Evolutionary conservation across 2,888 invertebrate genomes (phyloP).

Genomic region (Epistrophella euchroma): DNA sequence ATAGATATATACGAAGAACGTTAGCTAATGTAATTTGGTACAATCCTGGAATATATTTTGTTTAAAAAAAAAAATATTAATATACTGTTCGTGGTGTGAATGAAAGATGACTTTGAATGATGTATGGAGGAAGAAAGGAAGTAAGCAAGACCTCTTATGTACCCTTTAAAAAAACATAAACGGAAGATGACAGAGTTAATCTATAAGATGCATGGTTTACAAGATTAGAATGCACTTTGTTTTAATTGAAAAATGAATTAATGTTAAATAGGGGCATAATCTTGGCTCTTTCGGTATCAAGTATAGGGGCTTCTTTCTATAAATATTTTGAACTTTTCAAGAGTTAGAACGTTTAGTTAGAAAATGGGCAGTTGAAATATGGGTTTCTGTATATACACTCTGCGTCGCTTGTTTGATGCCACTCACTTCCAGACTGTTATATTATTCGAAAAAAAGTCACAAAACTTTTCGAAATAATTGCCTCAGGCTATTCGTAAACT

Average conservation of each 20-base stretch:
- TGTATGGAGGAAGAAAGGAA: conserved; percentile 10
- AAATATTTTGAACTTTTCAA: not conserved
- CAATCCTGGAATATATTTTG: conserved; percentile 64
- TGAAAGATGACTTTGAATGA: conserved; percentile 38
- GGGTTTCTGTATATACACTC: too few species aligned
- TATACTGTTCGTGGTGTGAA: conserved; percentile 42
- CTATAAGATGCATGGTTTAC: not conserved
- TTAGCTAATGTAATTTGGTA: conserved; percentile 62
- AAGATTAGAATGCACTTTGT: conserved; percentile 10
- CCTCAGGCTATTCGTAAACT: too few species aligned
- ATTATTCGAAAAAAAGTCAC: too few species aligned
- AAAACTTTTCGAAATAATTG: too few species aligned
- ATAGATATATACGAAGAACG: not conserved
- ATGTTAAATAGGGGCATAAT: not conserved
- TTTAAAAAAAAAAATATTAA: conserved; percentile 56
- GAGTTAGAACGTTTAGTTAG: too few species aligned
- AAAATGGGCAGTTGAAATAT: too few species aligned
- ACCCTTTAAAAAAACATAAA: not conserved
- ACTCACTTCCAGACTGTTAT: too few species aligned
- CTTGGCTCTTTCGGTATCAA: not conserved
- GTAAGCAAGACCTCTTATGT: not conserved
- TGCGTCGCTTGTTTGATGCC: too few species aligned
- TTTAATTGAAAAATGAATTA: conserved; percentile 9
- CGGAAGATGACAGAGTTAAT: not conserved
- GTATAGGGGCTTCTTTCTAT: not conserved